phyloP scores from a whole-genome alignment of 2,113 vertebrate genomes.

The Vidua macroura region DNA sequence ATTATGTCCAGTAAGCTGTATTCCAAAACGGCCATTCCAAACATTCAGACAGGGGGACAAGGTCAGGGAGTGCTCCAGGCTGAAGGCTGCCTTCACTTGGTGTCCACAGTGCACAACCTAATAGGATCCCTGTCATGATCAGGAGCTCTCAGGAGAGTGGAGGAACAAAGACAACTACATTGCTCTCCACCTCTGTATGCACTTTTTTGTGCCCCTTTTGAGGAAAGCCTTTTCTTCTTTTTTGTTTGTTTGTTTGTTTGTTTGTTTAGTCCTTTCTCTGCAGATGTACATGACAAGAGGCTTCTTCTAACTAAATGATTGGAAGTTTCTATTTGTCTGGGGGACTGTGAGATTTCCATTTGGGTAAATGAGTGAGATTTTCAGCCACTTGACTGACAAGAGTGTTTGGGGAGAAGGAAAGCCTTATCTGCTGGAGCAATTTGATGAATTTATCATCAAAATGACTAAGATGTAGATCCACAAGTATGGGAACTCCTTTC shows the following conservation, averaged over 20 bases:
- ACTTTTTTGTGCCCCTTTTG: neutral
- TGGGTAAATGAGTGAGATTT: neutral
- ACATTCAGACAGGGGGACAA: neutral
- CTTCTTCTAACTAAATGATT: neutral
- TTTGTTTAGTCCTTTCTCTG: neutral
- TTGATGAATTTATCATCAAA: conserved; percentile 19
- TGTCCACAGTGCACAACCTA: neutral
- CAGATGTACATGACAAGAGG: neutral
- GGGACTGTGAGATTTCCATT: neutral
- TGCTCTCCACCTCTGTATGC: neutral
- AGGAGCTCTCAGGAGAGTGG: neutral
- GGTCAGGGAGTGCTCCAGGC: neutral
- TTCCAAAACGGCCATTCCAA: neutral
- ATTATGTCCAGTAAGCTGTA: neutral
- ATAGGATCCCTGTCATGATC: neutral
- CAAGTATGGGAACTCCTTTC: neutral
- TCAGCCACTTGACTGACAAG: neutral
- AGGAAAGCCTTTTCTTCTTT: neutral
- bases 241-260: neutral
- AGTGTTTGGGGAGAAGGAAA: neutral
- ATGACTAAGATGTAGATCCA: neutral
- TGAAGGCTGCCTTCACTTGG: neutral
- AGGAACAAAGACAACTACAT: neutral
- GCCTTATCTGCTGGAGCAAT: neutral
- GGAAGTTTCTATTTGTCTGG: neutral